phyloP scores from a whole-genome alignment of 1,140 invertebrate genomes.

The Uloborus diversus region DNA sequence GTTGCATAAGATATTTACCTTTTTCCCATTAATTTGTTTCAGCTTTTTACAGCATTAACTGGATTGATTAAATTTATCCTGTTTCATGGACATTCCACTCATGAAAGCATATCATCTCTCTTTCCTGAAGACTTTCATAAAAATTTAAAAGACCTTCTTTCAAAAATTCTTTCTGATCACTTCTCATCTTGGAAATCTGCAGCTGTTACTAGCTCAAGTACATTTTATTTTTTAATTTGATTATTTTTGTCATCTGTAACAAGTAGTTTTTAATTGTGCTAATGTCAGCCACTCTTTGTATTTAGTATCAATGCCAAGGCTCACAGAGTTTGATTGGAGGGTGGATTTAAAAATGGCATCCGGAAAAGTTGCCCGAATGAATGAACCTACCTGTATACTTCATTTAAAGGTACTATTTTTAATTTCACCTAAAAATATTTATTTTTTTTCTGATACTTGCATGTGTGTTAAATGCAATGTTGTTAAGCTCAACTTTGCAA shows the following conservation, averaged over 20 bases:
- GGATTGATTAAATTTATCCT: conserved; percentile 16
- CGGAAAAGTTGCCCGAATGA: conserved; percentile 42
- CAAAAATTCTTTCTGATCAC: conserved; percentile 45
- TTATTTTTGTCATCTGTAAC: too few species aligned
- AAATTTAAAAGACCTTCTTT: conserved; percentile 41
- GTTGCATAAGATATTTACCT: too few species aligned
- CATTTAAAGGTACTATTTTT: conserved; percentile 41
- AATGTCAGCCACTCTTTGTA: neutral
- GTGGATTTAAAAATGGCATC: conserved; percentile 57
- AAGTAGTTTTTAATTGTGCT: neutral
- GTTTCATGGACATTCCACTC: conserved; percentile 35
- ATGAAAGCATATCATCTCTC: conserved; percentile 14
- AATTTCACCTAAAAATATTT: neutral
- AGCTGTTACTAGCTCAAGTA: conserved; percentile 28
- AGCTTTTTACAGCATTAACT: conserved; percentile 23
- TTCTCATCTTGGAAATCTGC: conserved; percentile 30
- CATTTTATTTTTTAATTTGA: neutral
- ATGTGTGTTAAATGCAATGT: neutral
- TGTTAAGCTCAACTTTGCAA: neutral
- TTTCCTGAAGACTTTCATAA: conserved; percentile 56
- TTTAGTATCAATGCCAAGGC: conserved; percentile 50
- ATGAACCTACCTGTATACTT: conserved; percentile 51
- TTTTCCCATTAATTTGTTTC: too few species aligned
- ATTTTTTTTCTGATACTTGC: neutral
- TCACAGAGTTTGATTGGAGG: conserved; percentile 54